These are phyloP conservation scores for Pararge aegeria DNA, from an alignment of 1,140 invertebrate species.

Conservation along the genomic window DNA sequence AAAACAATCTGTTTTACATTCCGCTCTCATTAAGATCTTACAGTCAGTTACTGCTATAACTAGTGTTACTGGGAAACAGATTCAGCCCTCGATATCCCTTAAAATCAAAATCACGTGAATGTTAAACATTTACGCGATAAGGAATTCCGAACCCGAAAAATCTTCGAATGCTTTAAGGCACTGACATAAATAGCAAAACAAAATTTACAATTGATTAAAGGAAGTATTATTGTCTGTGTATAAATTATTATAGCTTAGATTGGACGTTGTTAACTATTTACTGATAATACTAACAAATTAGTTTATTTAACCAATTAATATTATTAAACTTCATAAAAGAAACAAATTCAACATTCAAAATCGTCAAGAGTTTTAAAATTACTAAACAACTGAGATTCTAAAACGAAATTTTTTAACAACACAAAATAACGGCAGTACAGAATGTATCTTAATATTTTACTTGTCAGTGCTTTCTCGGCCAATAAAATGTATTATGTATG, in stretches of 20 bases:
- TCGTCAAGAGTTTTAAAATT: not conserved
- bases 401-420: conserved; percentile 19
- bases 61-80: conserved; percentile 31
- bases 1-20: conserved; percentile 31
- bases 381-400: conserved; percentile 23
- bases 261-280: not conserved
- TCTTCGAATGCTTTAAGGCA: conserved; percentile 49
- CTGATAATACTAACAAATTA: not conserved
- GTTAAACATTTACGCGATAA: conserved; percentile 40
- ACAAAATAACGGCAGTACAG: conserved; percentile 18
- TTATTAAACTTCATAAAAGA: not conserved
- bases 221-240: conserved; percentile 8
- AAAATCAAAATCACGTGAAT: conserved; percentile 32
- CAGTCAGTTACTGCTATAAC: conserved; percentile 29
- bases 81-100: conserved; percentile 23
- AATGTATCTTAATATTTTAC: conserved; percentile 19
- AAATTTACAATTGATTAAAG: not conserved
- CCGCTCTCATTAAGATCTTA: conserved; percentile 34
- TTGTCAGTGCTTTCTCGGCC: conserved; percentile 33
- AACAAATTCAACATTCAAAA: not conserved
- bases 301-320: not conserved
- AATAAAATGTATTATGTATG: conserved; percentile 28
- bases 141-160: conserved; percentile 34
- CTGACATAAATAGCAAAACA: conserved; percentile 32
- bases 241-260: no score